Conservation (phyloP, 2,888 invertebrate genomes). For the Drosophila buzzatii region DNA sequence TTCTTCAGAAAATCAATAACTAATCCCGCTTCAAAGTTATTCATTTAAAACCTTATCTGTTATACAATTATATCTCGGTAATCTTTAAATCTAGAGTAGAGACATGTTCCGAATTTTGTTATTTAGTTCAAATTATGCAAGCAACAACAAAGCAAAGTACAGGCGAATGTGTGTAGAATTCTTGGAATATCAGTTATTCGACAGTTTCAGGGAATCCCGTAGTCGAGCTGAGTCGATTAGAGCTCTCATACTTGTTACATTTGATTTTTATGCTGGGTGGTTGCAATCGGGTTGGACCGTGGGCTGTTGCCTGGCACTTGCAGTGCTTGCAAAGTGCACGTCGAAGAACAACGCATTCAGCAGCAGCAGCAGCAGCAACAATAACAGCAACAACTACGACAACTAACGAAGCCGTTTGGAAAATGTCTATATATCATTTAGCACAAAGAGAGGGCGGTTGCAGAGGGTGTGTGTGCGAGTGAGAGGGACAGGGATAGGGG, state of each 20-base stretch:
- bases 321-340: slow-evolving; percentile 66
- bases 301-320: slow-evolving; percentile 54
- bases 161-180: too few relatives aligned
- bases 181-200: too few relatives aligned
- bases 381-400: slow-evolving; percentile 19
- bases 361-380: slow-evolving; percentile 41
- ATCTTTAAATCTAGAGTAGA: too few relatives aligned
- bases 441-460: slow-evolving; percentile 12
- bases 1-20: too few relatives aligned
- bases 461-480: neutral
- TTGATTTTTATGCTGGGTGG: slow-evolving; percentile 55
- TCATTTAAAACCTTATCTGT: too few relatives aligned
- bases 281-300: neutral
- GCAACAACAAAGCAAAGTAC: too few relatives aligned
- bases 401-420: slow-evolving; percentile 58
- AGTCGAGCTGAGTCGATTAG: too few relatives aligned
- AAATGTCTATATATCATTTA: slow-evolving; percentile 75
- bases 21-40: too few relatives aligned
- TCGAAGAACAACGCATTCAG: slow-evolving; percentile 66
- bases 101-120: too few relatives aligned
- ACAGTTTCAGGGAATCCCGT: too few relatives aligned
- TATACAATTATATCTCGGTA: too few relatives aligned
- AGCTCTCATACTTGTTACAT: slow-evolving; percentile 34
- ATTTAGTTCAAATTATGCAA: too few relatives aligned
- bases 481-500: neutral